A percentile compares a stretch with the other conserved stretches of the same genome.
Conservation (phyloP, 2,888 invertebrate species). For the Aporophyla lueneburgensis region DNA sequence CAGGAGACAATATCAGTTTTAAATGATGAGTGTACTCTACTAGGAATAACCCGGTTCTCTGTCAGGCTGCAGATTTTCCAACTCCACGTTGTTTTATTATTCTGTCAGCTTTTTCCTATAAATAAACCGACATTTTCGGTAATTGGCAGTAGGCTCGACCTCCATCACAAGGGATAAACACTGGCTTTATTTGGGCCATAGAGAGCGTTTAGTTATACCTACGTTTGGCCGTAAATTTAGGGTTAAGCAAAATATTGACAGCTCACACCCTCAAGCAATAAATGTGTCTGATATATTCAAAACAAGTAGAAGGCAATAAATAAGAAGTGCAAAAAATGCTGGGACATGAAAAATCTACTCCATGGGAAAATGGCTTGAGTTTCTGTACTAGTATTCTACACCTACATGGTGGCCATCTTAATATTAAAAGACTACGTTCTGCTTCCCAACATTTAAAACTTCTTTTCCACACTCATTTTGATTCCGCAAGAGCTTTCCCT, state of each 20-base stretch:
- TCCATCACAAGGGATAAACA: slow-evolving; percentile 36
- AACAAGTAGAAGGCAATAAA: background rate
- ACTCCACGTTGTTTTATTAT: slow-evolving; percentile 12
- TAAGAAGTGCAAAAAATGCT: background rate
- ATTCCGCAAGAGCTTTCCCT: background rate
- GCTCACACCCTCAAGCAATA: background rate
- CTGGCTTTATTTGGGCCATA: slow-evolving; percentile 7
- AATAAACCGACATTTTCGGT: slow-evolving; percentile 22
- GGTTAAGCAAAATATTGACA: background rate
- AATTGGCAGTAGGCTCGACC: slow-evolving; percentile 36
- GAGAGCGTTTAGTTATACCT: slow-evolving; percentile 23
- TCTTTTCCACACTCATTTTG: no score
- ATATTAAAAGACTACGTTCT: background rate
- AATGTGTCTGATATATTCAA: background rate
- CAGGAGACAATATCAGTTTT: background rate
- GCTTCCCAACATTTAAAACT: background rate
- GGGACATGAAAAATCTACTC: background rate
- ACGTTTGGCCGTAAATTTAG: slow-evolving; percentile 19
- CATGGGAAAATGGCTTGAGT: background rate
- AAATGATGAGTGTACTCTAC: background rate
- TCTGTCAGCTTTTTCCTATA: slow-evolving; percentile 12
- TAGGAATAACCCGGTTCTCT: background rate
- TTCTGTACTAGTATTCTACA: background rate
- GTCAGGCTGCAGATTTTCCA: background rate
- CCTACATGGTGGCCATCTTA: no score